Evolutionary conservation across 1,140 invertebrate genomes (phyloP).

Genomic region (Drosophila gunungcola): DNA sequence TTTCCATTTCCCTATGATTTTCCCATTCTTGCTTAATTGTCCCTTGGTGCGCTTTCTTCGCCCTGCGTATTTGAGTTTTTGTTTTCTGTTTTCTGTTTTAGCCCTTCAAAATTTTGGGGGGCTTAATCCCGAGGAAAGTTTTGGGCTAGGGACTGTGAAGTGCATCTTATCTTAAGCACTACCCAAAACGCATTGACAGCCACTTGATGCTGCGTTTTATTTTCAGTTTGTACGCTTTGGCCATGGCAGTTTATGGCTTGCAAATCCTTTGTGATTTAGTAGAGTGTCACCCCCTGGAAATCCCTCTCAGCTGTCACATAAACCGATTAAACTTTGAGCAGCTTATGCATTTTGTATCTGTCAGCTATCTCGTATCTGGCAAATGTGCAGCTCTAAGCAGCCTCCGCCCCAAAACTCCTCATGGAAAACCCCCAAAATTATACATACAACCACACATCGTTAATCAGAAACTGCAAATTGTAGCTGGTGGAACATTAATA

Average conservation of each 20-base stretch:
- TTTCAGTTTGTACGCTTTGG: conserved; percentile 14
- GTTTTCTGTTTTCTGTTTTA: not conserved
- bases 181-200: conserved; percentile 71
- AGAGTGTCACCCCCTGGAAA: conserved; percentile 35
- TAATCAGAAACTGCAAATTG: conserved; percentile 28
- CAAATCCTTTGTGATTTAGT: conserved; percentile 76
- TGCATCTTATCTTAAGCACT: conserved; percentile 66
- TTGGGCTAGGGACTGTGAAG: conserved; percentile 6
- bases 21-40: conserved; percentile 40
- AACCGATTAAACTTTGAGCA: conserved; percentile 80
- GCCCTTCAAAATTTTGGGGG: conserved; percentile 9
- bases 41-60: conserved; percentile 38
- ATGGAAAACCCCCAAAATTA: not conserved
- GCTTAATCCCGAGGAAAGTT: conserved; percentile 41
- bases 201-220: conserved; percentile 63
- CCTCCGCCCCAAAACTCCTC: not conserved
- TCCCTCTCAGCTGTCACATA: conserved; percentile 61
- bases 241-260: conserved; percentile 59
- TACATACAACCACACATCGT: not conserved
- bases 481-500: not conserved
- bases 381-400: conserved; percentile 72
- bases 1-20: not conserved
- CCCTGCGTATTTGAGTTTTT: not conserved
- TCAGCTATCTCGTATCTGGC: conserved; percentile 68
- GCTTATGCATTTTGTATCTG: conserved; percentile 73